Base-by-base conservation (phyloP, 2,797 vertebrate species). In the Poeciliopsis paucimaculata region DNA sequence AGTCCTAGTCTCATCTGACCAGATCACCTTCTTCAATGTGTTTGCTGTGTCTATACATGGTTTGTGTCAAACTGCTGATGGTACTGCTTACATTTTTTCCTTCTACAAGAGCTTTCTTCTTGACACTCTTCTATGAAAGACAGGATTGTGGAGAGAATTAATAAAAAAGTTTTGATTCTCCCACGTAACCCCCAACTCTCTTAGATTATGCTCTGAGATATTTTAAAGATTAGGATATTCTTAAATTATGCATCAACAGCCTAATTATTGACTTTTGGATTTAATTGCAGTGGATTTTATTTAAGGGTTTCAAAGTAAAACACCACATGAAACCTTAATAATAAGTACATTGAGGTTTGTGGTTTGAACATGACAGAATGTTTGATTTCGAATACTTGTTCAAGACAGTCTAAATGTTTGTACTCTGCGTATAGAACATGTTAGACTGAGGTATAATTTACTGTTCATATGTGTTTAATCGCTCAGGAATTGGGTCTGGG, bases 381-480 rank as follows among this genome's bases (percentile, higher is more conserved):
- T 43, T 43, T 26, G 26, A n/a, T 4, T 43, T 13, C 43, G 39
- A 70, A 43, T 45, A 43, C 5, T 26, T 70, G 23, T 70, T 26
- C 41, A n/a, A 70, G 66, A 43, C 39, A 36, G 2, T 39, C 1
- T 66, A 39, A 43, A 68, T 66, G 43, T 66, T 64, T 77, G 43
- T 47, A 15, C 10, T 34, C 55, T 73, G 53, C 77, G 53, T 76
- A 70, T 64, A 26, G 70, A 76, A 57, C 28, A 73, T 82, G 55
- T 76, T 75, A 77, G 5, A 28, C 68, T 36, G 70, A 72, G 79
- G 82, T 77, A 81, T 82, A 77, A 85, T 91, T 79, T 86, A 76
- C 75, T 76, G 73, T 66, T 81, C 77, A 55, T 51, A 85, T 77
- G 78, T 23, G 13, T 91, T 84, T 87, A 85, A 86, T 84, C 80